phyloP scores from a whole-genome alignment of 1,140 invertebrate genomes.

The Xylocopa sonorina region DNA sequence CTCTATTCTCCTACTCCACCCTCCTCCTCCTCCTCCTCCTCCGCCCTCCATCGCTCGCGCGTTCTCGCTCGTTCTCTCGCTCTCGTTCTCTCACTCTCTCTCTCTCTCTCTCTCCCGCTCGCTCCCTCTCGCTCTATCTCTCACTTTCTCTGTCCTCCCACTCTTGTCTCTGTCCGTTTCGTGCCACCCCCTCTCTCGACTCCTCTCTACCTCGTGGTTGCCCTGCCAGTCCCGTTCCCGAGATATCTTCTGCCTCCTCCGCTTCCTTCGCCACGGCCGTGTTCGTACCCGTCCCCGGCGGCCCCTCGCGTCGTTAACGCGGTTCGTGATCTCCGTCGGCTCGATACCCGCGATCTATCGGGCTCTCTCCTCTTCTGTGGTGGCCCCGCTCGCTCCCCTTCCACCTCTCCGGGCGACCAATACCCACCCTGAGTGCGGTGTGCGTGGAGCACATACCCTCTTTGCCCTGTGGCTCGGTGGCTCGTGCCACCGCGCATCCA shows the following conservation, averaged over 20 bases:
- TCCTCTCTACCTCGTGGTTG: too few relatives aligned
- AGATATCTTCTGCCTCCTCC: not conserved
- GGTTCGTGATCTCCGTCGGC: slow-evolving; percentile 5
- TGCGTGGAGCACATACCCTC: slow-evolving; percentile 40
- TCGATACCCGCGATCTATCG: slow-evolving; percentile 11
- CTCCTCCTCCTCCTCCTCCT: too few relatives aligned
- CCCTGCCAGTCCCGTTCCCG: not conserved
- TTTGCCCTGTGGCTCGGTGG: slow-evolving; percentile 35
- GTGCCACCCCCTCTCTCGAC: too few relatives aligned
- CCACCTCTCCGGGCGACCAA: not conserved
- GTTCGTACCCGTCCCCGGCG: too few relatives aligned
- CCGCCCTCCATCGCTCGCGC: not conserved
- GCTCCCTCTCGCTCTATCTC: not conserved
- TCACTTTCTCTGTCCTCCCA: not conserved
- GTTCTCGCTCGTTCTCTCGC: not conserved
- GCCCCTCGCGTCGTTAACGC: too few relatives aligned
- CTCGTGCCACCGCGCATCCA: slow-evolving; percentile 49
- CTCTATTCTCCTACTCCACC: too few relatives aligned
- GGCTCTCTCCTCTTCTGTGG: not conserved
- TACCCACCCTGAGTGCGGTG: not conserved
- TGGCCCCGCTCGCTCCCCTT: not conserved
- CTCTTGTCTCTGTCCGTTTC: not conserved
- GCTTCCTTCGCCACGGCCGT: not conserved
- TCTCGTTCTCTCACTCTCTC: not conserved
- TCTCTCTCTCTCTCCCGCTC: not conserved